phyloP scores from a whole-genome alignment of 2,797 vertebrate genomes.

The Capromys pilorides region DNA sequence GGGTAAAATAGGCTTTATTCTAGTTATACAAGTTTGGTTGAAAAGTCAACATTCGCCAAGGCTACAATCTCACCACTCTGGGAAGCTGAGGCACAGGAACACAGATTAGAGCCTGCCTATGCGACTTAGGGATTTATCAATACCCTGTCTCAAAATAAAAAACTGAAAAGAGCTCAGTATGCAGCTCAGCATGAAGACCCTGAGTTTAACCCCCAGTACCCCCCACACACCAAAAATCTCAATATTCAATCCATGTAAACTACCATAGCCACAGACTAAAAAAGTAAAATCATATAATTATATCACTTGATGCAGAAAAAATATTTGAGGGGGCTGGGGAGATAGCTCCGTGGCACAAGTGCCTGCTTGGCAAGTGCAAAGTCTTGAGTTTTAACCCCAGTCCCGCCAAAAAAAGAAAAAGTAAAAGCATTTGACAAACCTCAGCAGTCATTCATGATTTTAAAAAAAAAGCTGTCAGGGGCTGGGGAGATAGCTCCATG shows the following conservation, averaged over 20 bases:
- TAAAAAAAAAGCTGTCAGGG: no score
- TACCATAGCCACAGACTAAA: slow-evolving; percentile 55
- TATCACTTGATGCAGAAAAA: background rate
- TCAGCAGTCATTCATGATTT: slow-evolving; percentile 29
- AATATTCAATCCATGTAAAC: slow-evolving; percentile 27
- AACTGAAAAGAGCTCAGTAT: background rate
- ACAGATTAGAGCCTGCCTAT: background rate
- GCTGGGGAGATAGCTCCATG: no score
- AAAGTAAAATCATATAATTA: slow-evolving; percentile 46
- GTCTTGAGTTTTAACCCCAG: no score
- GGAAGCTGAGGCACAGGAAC: background rate
- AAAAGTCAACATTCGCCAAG: slow-evolving; percentile 23
- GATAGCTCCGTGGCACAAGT: no score
- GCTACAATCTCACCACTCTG: background rate
- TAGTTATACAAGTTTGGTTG: slow-evolving; percentile 1
- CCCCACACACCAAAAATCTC: background rate
- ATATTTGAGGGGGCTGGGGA: no score
- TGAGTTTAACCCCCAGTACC: background rate
- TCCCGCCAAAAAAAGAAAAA: no score
- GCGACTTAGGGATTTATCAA: background rate
- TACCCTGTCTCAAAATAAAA: background rate
- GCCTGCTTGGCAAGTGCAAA: no score
- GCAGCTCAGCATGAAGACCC: background rate
- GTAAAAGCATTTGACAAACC: slow-evolving; percentile 54
- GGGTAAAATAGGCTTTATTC: background rate